Conservation (phyloP, 2,797 vertebrate genomes). For the Scyliorhinus canicula region DNA sequence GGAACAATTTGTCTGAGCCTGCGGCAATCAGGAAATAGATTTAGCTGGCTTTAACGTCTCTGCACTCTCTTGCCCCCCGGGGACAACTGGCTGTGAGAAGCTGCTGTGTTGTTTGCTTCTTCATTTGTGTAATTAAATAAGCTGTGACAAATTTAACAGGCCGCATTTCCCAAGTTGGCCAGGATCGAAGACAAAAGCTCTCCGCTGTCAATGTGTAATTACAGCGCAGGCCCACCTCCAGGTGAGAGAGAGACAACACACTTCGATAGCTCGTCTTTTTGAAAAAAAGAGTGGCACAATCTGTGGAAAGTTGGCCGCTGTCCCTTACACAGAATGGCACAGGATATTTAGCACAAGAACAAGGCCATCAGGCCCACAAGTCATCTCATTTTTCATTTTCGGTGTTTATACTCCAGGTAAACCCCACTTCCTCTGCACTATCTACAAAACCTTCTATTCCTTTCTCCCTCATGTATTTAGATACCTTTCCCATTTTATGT, state of each 20-base stretch:
- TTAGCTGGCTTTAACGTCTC: constrained; percentile 57
- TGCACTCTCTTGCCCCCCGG: constrained; percentile 42
- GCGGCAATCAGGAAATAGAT: constrained; percentile 64
- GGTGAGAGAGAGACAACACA: constrained; percentile 13
- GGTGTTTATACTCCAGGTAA: background rate
- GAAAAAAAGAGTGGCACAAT: background rate
- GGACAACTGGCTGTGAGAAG: constrained; percentile 53
- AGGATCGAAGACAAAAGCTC: constrained; percentile 45
- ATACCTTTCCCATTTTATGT: background rate
- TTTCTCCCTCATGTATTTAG: background rate
- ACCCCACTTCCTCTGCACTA: background rate
- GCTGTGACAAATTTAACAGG: constrained; percentile 54
- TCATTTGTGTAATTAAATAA: constrained; percentile 63
- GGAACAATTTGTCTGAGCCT: constrained; percentile 63
- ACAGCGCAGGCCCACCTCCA: constrained; percentile 35
- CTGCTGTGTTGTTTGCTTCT: constrained; percentile 54
- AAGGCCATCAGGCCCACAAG: background rate
- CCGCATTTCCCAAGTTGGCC: constrained; percentile 48
- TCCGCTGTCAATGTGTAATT: constrained; percentile 43
- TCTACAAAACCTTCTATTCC: background rate
- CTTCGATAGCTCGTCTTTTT: background rate
- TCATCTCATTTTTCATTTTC: too few species aligned
- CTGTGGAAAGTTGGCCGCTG: background rate
- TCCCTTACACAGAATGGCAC: background rate
- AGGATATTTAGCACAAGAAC: background rate